Evolutionary conservation across 2,113 vertebrate genomes (phyloP).

Genomic region (Ancistrus triradiatus): DNA sequence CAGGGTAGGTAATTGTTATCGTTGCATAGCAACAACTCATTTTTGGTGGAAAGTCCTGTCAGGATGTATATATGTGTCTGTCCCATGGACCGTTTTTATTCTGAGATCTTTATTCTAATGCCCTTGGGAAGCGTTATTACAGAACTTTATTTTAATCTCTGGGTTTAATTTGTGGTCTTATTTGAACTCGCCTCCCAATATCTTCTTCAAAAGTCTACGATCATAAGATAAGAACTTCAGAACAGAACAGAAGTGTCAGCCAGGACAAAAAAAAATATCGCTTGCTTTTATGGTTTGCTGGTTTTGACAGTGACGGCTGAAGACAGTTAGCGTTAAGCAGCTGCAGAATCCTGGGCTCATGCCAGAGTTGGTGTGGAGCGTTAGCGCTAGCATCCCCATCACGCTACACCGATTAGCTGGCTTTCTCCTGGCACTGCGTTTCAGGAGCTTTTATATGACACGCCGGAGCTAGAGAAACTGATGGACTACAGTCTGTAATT

Average conservation of each 20-base stretch:
- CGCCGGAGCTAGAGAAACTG: too few relatives aligned
- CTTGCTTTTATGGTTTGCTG: background rate
- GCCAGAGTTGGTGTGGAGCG: conserved; percentile 4
- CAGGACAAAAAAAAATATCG: background rate
- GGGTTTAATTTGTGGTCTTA: background rate
- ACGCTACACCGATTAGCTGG: conserved; percentile 6
- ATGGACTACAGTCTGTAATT: too few relatives aligned
- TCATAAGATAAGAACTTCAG: too few relatives aligned
- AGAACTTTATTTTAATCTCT: conserved; percentile 29
- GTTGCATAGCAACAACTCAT: too few relatives aligned
- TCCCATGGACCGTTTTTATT: conserved; percentile 16
- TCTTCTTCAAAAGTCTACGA: conserved; percentile 5
- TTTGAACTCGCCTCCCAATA: background rate
- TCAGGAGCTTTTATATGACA: too few relatives aligned
- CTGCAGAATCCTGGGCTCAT: conserved; percentile 12
- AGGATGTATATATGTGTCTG: conserved; percentile 3
- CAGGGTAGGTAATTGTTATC: too few relatives aligned
- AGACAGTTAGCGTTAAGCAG: conserved; percentile 9
- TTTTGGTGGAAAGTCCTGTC: conserved; percentile 6
- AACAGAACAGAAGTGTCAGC: background rate
- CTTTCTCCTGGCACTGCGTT: background rate
- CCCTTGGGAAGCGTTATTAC: conserved; percentile 17
- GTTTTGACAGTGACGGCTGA: background rate
- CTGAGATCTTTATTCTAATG: background rate
- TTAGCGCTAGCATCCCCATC: conserved; percentile 8